Evolutionary conservation across 53 echinoderm and acorn worm genomes (phyloP).

Genomic region (Astropecten irregularis): DNA sequence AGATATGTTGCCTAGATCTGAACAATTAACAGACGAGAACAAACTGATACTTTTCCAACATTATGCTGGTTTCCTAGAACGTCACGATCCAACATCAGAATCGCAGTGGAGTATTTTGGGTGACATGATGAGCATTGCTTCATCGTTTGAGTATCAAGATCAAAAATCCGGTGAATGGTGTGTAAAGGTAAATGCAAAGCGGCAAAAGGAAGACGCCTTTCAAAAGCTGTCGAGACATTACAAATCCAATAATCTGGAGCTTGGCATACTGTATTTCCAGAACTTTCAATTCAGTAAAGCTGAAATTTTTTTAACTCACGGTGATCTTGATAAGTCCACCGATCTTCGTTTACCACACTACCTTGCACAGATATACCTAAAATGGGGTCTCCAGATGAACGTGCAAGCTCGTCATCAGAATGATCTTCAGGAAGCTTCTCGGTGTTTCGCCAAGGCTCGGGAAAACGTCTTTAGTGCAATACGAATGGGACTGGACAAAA

Average conservation of each 20-base stretch:
- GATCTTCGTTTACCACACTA: neutral
- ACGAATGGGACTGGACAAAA: neutral
- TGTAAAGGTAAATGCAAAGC: neutral
- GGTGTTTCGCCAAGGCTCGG: neutral
- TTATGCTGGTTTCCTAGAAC: neutral
- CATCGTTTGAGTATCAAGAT: neutral
- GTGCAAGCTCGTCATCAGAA: neutral
- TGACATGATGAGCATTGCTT: slow-evolving; percentile 1
- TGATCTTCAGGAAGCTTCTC: neutral
- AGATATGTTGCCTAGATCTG: neutral
- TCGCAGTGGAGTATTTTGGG: neutral
- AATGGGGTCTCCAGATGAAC: neutral
- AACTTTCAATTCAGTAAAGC: slow-evolving; percentile 9
- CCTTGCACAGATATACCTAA: neutral
- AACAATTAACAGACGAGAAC: neutral
- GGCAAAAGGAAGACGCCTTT: neutral
- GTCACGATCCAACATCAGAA: neutral
- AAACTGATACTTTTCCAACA: neutral
- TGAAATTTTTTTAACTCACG: neutral
- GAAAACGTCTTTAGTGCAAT: neutral
- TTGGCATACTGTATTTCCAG: neutral
- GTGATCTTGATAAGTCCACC: neutral
- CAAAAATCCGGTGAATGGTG: neutral
- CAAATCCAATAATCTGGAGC: neutral
- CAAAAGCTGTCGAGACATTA: neutral